Conservation (phyloP, 2,888 invertebrate genomes). For the Calameuta pallipes region DNA sequence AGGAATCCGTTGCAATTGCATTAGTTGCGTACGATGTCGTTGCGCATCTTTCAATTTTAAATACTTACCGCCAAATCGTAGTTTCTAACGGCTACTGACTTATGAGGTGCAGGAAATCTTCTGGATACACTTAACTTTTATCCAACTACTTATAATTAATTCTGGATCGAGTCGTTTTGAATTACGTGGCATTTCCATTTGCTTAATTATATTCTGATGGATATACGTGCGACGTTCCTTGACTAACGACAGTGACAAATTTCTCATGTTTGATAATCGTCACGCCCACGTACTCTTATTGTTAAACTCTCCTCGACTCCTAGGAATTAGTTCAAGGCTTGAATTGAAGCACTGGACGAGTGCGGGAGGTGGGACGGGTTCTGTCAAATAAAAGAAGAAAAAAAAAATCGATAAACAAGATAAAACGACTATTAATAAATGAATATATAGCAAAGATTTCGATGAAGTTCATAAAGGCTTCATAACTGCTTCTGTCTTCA, state of each 20-base stretch:
- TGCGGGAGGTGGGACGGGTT: not conserved
- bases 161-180: not conserved
- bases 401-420: too few relatives aligned
- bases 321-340: not conserved
- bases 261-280: not conserved
- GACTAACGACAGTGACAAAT: not conserved
- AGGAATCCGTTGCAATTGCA: not conserved
- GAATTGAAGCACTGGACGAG: not conserved
- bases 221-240: not conserved
- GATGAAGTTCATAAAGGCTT: not conserved
- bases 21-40: not conserved
- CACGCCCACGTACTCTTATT: not conserved
- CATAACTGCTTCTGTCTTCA: not conserved
- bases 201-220: not conserved
- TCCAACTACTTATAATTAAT: not conserved
- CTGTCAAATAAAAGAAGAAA: not conserved
- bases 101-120: not conserved
- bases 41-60: not conserved
- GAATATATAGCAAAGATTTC: not conserved
- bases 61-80: not conserved
- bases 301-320: not conserved
- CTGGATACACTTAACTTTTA: not conserved
- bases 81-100: not conserved
- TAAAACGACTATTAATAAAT: not conserved
- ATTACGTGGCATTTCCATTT: not conserved